phyloP scores from a whole-genome alignment of 1,140 invertebrate species.

The Hyposmocoma kahamanoa region DNA sequence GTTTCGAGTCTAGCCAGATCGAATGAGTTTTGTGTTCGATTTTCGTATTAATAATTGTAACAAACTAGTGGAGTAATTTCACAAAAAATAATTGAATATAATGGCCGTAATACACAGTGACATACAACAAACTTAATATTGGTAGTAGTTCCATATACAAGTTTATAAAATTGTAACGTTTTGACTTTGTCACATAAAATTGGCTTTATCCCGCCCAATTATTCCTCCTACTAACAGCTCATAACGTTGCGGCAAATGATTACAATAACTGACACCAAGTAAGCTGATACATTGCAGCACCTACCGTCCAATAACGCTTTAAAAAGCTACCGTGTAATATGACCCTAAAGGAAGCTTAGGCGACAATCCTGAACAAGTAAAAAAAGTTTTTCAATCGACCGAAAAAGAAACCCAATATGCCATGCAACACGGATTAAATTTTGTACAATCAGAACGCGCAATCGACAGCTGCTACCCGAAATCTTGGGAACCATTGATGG shows the following conservation, averaged over 20 bases:
- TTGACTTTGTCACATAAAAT: slow-evolving; percentile 25
- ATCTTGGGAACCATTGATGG: slow-evolving; percentile 45
- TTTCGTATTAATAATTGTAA: no score
- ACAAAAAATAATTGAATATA: no score
- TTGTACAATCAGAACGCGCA: slow-evolving; percentile 56
- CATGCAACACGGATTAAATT: slow-evolving; percentile 64
- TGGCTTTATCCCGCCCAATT: slow-evolving; percentile 36
- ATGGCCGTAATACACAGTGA: no score
- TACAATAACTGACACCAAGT: slow-evolving; percentile 30
- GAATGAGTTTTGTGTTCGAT: no score
- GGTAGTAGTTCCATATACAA: no score
- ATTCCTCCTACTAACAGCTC: slow-evolving; percentile 35
- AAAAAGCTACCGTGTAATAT: slow-evolving; percentile 63
- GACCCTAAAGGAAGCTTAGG: slow-evolving; percentile 55
- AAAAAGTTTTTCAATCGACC: slow-evolving; percentile 62
- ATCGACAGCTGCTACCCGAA: slow-evolving; percentile 60
- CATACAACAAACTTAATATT: no score
- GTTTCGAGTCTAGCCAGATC: no score
- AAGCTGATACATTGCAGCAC: slow-evolving; percentile 45
- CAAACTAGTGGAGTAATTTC: no score
- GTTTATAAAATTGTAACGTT: no score
- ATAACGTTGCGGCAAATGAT: slow-evolving; percentile 19
- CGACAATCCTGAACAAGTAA: slow-evolving; percentile 54
- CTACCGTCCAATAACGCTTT: slow-evolving; percentile 31
- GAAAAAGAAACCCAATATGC: slow-evolving; percentile 65